Evolutionary conservation across 2,113 vertebrate genomes (phyloP).

Genomic region (Toxotes jaculatrix): DNA sequence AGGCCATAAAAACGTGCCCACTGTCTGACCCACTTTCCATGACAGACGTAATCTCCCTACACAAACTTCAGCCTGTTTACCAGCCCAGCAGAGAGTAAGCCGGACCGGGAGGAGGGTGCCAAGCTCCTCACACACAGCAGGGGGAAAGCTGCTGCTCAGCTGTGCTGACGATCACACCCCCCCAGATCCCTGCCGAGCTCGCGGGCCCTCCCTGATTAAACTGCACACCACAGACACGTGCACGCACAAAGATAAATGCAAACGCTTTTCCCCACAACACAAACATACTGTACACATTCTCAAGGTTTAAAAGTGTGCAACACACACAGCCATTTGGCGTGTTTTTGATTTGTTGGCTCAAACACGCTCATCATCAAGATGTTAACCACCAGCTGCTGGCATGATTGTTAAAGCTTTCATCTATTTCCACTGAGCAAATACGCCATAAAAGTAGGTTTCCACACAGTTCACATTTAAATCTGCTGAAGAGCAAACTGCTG

Average conservation of each 20-base stretch:
- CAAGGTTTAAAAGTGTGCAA: slow-evolving; percentile 5
- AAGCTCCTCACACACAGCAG: slow-evolving; percentile 54
- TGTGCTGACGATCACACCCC: slow-evolving; percentile 44
- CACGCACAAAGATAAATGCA: slow-evolving; percentile 21
- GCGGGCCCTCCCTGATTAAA: slow-evolving; percentile 20
- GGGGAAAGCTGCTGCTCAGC: slow-evolving; percentile 56
- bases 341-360: slow-evolving; percentile 22
- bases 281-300: not conserved
- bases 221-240: slow-evolving; percentile 31
- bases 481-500: not conserved
- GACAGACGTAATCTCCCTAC: slow-evolving; percentile 73
- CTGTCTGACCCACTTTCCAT: slow-evolving; percentile 85
- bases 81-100: slow-evolving; percentile 49
- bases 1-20: slow-evolving; percentile 76
- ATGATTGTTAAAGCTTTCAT: not conserved
- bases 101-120: slow-evolving; percentile 42
- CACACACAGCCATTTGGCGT: not conserved
- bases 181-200: slow-evolving; percentile 31
- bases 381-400: slow-evolving; percentile 1
- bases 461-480: not conserved
- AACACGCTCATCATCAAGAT: slow-evolving; percentile 5
- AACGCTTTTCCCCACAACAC: slow-evolving; percentile 23
- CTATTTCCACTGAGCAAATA: not conserved
- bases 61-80: slow-evolving; percentile 71
- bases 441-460: slow-evolving; percentile 13